Conservation (phyloP, 2,113 vertebrate genomes). For the Lophura nycthemera region DNA sequence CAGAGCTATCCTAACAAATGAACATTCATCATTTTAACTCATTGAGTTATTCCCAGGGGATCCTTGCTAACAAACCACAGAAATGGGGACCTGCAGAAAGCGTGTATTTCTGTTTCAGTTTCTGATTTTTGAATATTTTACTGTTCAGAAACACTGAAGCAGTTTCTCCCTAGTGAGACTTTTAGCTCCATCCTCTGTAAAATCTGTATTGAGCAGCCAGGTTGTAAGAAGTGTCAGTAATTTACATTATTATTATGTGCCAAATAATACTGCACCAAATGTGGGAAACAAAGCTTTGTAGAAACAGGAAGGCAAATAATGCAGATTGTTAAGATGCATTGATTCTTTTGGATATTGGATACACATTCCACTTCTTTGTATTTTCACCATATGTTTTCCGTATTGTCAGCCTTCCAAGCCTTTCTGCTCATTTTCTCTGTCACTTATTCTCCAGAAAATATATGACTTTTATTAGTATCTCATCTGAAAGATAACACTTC, state of each 20-base stretch:
- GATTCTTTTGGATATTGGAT: background rate
- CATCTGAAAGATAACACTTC: background rate
- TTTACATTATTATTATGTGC: background rate
- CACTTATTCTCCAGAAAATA: background rate
- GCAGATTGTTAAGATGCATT: background rate
- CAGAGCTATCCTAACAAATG: background rate
- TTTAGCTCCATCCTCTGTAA: constrained; percentile 40
- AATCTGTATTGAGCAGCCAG: constrained; percentile 1
- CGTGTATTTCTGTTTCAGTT: background rate
- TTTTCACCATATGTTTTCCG: background rate
- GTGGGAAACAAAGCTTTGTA: constrained; percentile 2
- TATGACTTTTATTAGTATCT: background rate
- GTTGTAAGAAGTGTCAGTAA: constrained; percentile 6
- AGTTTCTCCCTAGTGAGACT: background rate
- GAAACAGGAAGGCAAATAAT: background rate
- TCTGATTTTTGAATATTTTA: constrained; percentile 2
- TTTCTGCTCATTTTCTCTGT: background rate
- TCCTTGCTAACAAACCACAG: background rate
- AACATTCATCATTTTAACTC: constrained; percentile 1
- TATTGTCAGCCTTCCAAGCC: background rate
- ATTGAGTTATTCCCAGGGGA: background rate
- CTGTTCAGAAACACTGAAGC: background rate
- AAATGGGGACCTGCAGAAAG: background rate
- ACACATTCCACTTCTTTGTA: background rate
- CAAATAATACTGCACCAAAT: background rate